A percentile compares a stretch with the other conserved stretches of the same genome.
Conservation (phyloP, 2,797 vertebrate genomes). For the Scleropages formosus region DNA sequence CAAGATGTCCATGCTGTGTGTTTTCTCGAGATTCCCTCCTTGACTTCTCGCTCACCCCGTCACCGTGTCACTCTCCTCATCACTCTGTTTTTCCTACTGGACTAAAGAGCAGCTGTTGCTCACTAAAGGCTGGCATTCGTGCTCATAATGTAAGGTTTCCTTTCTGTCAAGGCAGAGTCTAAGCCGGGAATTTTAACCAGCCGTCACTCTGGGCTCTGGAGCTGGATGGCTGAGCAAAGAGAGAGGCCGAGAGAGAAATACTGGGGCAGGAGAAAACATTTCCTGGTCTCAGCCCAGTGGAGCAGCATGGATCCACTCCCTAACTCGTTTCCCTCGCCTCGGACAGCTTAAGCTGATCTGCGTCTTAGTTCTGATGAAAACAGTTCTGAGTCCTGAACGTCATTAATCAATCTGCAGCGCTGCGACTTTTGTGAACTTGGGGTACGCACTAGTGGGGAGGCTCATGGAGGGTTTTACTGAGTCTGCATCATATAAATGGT, state of each 20-base stretch:
- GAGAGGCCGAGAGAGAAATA: background rate
- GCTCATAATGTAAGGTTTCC: background rate
- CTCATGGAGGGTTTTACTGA: background rate
- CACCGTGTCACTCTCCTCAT: too few species aligned
- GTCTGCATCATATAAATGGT: background rate
- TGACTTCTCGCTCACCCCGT: background rate
- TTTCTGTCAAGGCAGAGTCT: background rate
- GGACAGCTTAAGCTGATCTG: conserved; percentile 6
- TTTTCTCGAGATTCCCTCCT: too few species aligned
- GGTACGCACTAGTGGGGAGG: background rate
- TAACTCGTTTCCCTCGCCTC: background rate
- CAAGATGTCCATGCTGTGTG: too few species aligned
- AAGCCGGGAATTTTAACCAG: background rate
- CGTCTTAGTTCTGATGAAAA: background rate
- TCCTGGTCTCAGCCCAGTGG: background rate
- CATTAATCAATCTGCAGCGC: background rate
- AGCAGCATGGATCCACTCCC: background rate
- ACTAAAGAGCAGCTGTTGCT: background rate
- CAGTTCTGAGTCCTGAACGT: conserved; percentile 17
- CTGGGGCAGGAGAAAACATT: background rate
- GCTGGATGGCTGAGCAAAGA: background rate
- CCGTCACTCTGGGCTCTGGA: background rate
- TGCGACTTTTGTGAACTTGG: background rate
- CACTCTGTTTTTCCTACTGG: background rate
- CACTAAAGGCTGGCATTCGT: background rate